Evolutionary conservation across 2,888 invertebrate genomes (phyloP), one percentile per base, ranked within the genome.

Genomic region (Cataglyphis altisquamis): DNA sequence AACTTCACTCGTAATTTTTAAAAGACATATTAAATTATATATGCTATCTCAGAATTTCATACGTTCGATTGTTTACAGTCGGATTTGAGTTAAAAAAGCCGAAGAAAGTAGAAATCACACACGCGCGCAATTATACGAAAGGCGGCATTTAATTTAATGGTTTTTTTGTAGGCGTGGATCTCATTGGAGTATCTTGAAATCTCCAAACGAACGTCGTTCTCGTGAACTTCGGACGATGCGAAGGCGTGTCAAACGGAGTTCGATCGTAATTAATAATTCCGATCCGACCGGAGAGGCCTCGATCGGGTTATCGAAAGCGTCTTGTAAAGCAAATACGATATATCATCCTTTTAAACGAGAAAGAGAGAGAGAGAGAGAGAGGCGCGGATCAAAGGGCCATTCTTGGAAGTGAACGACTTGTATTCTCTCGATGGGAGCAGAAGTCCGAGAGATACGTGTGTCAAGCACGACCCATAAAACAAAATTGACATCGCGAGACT

Each of bases 271-370:
- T 80, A 80, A 80, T 80, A 80, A 80, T 72, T 45, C 52, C 60
- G 73, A 36, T 72, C 45, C 72, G 60, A 72, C 36, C 72, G 57
- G 25, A 48, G 48, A 48, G 48, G 48, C n/a, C 52, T 52, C 52
- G 52, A 52, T 52, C n/a, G 21, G 32, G 45, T 72, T 72, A 80
- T 80, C 78, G 78, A 60, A 72, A 80, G 60, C 78, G 78, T 72
- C 78, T 60, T 80, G 73, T 80, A 72, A 80, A 80, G 72, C 78
- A 68, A 83, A 83, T 78, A 77, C 80, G 60, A 68, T 83, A 78
- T 80, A 83, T 83, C 83, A 83, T 83, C 62, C 48, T 62, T 83
- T 83, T 78, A 83, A 83, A 83, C 78, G 83, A 78, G 68, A 52
- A 36, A 36, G 68, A 41, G 67, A 52, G 8, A 10, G 18, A 77